Evolutionary conservation across 2,888 invertebrate genomes (phyloP).

Genomic region (Linnaemya tessellans): DNA sequence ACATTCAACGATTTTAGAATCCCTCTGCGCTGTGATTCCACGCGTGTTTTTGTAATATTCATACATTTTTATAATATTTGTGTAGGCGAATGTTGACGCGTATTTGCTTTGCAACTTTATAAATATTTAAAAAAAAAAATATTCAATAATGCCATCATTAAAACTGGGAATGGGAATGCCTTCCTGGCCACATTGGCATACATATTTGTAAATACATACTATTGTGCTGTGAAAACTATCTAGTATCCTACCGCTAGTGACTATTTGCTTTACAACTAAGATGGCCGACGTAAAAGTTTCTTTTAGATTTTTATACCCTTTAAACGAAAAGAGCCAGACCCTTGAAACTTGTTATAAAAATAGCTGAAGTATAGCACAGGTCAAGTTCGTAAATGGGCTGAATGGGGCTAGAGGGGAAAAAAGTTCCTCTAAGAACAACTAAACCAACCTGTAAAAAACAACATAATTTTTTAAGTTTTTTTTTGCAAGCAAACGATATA

Average conservation of each 20-base stretch:
- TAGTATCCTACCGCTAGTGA: neutral
- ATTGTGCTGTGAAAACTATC: neutral
- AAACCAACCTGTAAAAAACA: too few species aligned
- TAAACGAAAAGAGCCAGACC: too few species aligned
- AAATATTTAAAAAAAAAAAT: constrained; percentile 43
- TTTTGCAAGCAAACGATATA: too few species aligned
- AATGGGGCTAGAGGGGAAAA: too few species aligned
- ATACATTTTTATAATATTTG: neutral
- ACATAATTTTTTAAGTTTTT: too few species aligned
- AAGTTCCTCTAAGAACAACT: too few species aligned
- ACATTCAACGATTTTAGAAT: constrained; percentile 1
- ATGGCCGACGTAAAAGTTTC: neutral
- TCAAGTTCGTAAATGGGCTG: too few species aligned
- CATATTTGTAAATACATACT: neutral
- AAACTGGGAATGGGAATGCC: neutral
- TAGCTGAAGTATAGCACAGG: too few species aligned
- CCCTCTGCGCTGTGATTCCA: constrained; percentile 34
- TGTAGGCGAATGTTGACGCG: neutral
- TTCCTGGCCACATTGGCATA: neutral
- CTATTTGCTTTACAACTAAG: neutral
- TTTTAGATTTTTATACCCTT: too few species aligned
- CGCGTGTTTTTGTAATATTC: neutral
- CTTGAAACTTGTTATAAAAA: too few species aligned
- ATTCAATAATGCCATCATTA: constrained; percentile 37
- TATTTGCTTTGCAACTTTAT: constrained; percentile 31